phyloP scores from a whole-genome alignment of 2,797 vertebrate species.

The Liparis tanakae region DNA sequence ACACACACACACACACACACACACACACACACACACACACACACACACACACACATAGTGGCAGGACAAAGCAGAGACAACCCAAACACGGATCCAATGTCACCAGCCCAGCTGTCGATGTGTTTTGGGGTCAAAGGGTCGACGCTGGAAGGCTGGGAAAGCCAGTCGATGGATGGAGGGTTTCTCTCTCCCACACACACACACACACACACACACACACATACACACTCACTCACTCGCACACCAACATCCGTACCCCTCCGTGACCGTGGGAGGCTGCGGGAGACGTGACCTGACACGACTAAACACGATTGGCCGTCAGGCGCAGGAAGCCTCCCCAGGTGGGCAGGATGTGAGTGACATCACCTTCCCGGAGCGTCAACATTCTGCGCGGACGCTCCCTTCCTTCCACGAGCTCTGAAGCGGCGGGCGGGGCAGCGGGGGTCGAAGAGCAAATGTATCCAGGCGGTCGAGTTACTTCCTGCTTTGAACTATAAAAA shows the following conservation, averaged over 20 bases:
- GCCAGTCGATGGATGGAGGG: slow-evolving; percentile 39
- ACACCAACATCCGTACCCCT: slow-evolving; percentile 13
- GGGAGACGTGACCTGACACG: slow-evolving; percentile 63
- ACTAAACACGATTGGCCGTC: slow-evolving; percentile 45
- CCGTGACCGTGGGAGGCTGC: slow-evolving; percentile 42
- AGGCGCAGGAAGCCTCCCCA: slow-evolving; percentile 59
- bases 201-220: slow-evolving; percentile 21
- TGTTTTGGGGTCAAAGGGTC: slow-evolving; percentile 76
- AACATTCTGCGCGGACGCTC: slow-evolving; percentile 47
- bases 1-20: slow-evolving; percentile 46
- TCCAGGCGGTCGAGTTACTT: slow-evolving; percentile 49
- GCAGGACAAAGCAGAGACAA: slow-evolving; percentile 75
- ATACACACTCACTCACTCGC: slow-evolving; percentile 19
- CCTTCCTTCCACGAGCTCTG: slow-evolving; percentile 46
- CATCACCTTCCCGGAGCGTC: slow-evolving; percentile 52
- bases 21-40: slow-evolving; percentile 49
- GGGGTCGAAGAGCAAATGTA: slow-evolving; percentile 41
- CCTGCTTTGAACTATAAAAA: slow-evolving; percentile 49
- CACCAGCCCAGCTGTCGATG: slow-evolving; percentile 74
- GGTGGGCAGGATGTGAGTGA: slow-evolving; percentile 73
- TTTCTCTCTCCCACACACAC: background rate
- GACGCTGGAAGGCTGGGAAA: slow-evolving; percentile 67
- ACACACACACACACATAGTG: slow-evolving; percentile 62
- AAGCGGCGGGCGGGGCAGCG: slow-evolving; percentile 7
- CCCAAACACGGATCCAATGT: slow-evolving; percentile 78